Evolutionary conservation across 2,797 vertebrate genomes (phyloP).

Genomic region (Fringilla coelebs): DNA sequence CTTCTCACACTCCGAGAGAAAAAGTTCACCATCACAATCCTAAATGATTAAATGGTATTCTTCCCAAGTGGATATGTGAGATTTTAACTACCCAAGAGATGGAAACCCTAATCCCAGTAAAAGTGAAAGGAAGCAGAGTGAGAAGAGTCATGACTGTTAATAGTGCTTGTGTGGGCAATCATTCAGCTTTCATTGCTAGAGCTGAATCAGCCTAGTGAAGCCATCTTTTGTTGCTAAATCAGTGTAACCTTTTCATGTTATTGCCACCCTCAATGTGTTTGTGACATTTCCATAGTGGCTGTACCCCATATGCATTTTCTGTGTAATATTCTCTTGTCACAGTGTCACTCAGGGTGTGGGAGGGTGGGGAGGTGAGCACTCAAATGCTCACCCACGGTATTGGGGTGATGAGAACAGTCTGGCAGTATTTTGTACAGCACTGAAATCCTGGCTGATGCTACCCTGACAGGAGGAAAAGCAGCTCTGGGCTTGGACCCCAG

Average conservation of each 20-base stretch:
- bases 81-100: background rate
- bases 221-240: background rate
- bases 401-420: background rate
- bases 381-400: background rate
- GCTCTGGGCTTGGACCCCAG: background rate
- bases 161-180: background rate
- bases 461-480: background rate
- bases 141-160: background rate
- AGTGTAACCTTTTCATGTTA: background rate
- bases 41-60: background rate
- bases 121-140: background rate
- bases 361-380: background rate
- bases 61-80: background rate
- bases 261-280: background rate
- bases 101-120: background rate
- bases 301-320: background rate
- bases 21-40: background rate
- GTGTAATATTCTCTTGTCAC: background rate
- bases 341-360: background rate
- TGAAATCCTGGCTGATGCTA: background rate
- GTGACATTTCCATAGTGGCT: background rate
- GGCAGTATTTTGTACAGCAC: background rate
- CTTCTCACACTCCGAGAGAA: background rate
- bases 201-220: background rate
- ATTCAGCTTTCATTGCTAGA: background rate